phyloP scores from a whole-genome alignment of 2,888 invertebrate genomes.

The Ecliptopera silaceata region DNA sequence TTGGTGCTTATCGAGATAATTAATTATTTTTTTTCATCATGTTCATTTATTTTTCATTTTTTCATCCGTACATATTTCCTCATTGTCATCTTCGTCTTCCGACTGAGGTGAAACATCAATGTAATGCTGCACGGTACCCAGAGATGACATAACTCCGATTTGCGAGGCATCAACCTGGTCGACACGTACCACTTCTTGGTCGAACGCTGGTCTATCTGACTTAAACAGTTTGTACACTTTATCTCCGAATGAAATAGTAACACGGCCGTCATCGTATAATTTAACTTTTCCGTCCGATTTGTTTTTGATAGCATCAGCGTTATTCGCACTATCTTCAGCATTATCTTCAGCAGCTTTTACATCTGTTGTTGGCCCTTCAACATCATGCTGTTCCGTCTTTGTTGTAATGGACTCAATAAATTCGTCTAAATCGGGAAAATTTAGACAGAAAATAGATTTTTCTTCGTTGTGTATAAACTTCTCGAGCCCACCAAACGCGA shows the following conservation, averaged over 20 bases:
- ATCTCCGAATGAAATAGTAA: background rate
- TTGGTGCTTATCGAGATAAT: too few species aligned
- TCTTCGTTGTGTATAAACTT: background rate
- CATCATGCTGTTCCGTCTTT: background rate
- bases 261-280: background rate
- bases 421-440: background rate
- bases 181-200: background rate
- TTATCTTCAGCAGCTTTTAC: background rate
- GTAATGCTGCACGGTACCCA: background rate
- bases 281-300: background rate
- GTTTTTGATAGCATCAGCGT: background rate
- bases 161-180: background rate
- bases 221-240: background rate
- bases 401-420: background rate
- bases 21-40: background rate
- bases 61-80: background rate
- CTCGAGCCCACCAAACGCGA: background rate
- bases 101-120: background rate
- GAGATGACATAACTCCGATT: background rate
- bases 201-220: background rate
- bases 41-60: background rate
- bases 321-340: background rate
- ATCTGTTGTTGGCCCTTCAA: background rate
- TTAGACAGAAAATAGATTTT: background rate
- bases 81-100: background rate